Evolutionary conservation across 1,140 invertebrate genomes (phyloP).

Genomic region (Nomia melanderi): DNA sequence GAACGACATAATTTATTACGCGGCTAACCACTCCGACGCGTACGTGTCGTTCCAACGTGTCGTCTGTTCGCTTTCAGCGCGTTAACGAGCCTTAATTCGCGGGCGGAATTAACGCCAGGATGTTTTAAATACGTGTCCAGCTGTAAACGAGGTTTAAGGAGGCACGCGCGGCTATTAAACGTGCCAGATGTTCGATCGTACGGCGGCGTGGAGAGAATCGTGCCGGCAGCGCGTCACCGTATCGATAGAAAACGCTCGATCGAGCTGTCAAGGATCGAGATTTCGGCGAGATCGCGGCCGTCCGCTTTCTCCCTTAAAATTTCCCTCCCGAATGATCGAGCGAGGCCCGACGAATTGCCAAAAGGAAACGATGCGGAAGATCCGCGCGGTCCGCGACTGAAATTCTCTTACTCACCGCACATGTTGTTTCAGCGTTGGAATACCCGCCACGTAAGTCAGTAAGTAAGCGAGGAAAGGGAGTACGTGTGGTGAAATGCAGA

Average conservation of each 20-base stretch:
- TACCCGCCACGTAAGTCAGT: slow-evolving; percentile 46
- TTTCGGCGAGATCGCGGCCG: neutral
- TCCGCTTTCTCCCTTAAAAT: neutral
- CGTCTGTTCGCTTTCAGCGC: too few relatives aligned
- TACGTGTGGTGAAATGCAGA: neutral
- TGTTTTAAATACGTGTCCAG: neutral
- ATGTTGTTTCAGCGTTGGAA: slow-evolving; percentile 39
- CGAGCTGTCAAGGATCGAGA: slow-evolving; percentile 10
- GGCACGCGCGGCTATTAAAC: neutral
- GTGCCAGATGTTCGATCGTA: slow-evolving; percentile 6
- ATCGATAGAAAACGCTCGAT: neutral
- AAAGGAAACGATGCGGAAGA: neutral
- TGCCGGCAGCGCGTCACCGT: neutral
- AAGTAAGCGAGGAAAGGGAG: neutral
- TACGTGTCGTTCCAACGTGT: too few relatives aligned
- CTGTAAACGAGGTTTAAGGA: neutral
- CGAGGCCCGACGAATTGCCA: neutral
- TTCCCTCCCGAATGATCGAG: neutral
- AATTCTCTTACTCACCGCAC: slow-evolving; percentile 56
- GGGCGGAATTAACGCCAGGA: too few relatives aligned
- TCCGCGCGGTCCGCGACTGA: neutral
- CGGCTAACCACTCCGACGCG: too few relatives aligned
- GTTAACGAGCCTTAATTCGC: neutral
- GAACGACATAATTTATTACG: too few relatives aligned
- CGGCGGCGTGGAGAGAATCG: too few relatives aligned